These are phyloP conservation scores for Gastracanthus pulcherrimus DNA, from an alignment of 2,888 invertebrate genomes.

Conservation along the genomic window DNA sequence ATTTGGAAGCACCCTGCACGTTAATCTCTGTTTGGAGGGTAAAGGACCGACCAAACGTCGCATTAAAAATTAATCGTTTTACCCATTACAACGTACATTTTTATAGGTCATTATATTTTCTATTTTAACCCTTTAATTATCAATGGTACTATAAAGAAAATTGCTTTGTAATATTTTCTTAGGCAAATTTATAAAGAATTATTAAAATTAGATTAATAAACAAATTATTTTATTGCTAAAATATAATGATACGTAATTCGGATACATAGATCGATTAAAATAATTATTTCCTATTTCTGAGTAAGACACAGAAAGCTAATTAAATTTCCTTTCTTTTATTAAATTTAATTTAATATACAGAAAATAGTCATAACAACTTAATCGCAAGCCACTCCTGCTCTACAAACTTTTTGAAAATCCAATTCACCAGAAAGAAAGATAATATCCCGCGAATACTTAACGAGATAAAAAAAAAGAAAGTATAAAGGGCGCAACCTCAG, in stretches of 20 bases:
- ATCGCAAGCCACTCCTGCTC: background rate
- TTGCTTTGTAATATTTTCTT: background rate
- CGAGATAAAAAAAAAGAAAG: constrained; percentile 20
- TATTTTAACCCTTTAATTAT: background rate
- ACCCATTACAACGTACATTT: background rate
- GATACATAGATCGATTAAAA: too few species aligned
- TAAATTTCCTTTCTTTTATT: too few species aligned
- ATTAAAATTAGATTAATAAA: background rate
- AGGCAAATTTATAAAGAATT: background rate
- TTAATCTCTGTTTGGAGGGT: constrained; percentile 16
- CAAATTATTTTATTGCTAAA: too few species aligned
- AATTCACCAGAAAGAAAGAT: constrained; percentile 17
- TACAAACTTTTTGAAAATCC: background rate
- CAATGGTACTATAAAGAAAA: background rate
- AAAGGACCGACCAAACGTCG: background rate
- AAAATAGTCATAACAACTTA: background rate
- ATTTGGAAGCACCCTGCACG: background rate
- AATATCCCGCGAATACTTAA: constrained; percentile 14
- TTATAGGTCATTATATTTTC: background rate
- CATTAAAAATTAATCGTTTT: constrained; percentile 30
- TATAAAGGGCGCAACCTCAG: constrained; percentile 28
- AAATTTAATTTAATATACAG: too few species aligned
- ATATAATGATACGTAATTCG: too few species aligned
- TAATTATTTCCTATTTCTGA: background rate
- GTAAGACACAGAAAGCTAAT: background rate